Base-by-base conservation (phyloP, 2,888 invertebrate genomes). In the Plagiodera versicolora region DNA sequence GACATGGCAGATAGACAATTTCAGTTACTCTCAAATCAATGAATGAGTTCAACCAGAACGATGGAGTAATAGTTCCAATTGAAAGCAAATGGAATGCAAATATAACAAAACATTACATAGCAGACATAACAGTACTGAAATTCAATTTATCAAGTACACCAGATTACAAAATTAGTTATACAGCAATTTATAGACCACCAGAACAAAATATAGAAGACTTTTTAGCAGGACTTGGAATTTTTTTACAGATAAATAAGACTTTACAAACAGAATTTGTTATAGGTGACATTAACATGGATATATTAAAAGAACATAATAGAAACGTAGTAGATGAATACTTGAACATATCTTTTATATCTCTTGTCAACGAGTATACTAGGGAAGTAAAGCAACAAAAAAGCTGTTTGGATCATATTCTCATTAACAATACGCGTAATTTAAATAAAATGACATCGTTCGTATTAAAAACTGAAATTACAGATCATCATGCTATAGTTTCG, bases 91-190 rank as follows among this genome's bases (percentile, higher is more conserved):
- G 44, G 44, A n/a, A n/a, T n/a, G n/a, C n/a, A n/a, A n/a, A n/a
- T n/a, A n/a, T n/a, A n/a, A n/a, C n/a, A n/a, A n/a, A 44, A 44
- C 44, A 44, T 44, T n/a, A 44, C n/a, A 44, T 44, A 44, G 44
- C 44, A 44, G 16, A n/a, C 44, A 6, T 44, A 44, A 44, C 3
- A 8, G 16, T 44, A 3, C 44, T 44, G 3, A 44, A 44, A 44
- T 44, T n/a, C 44, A 44, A 44, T 16, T 8, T 44, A 44, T 44
- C 44, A 44, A 44, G 5, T 44, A 44, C 44, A 44, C 11, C 44
- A 44, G 44, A 44, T 16, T 44, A 44, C 44, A 44, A 44, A 44
- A 44, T 44, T 10, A 44, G 44, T 44, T 44, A 3, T n/a, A 44
- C 44, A 44, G 45, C 45, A 45, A 8, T 45, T 45, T 45, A 45